Evolutionary conservation across 2,888 invertebrate species (phyloP), one percentile per base, ranked within the genome.

Genomic region (Zhuqinia jingwanae): DNA sequence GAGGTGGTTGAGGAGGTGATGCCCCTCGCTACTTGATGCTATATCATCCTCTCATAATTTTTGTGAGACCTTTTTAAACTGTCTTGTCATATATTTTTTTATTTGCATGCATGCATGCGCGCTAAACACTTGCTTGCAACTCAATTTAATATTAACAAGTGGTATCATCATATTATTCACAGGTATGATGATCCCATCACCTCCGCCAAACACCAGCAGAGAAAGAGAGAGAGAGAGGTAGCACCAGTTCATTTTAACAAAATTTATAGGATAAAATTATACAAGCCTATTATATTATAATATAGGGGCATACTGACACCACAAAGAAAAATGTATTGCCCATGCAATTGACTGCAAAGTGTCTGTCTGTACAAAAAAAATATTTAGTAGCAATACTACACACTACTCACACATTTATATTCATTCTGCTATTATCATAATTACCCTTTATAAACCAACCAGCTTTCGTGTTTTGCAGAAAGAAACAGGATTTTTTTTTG

Each of bases 401-500:
- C n/a, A n/a, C n/a, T n/a, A n/a, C n/a, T n/a, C n/a, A n/a, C n/a
- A n/a, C n/a, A n/a, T 36, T 36, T 47, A 25, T 47, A 30, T 27
- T 8, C 30, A n/a, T 36, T 30, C 30, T 50, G 1, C 22, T 17
- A 60, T 56, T 11, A 80, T 47, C 60, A 70, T 68, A 83, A 83
- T 83, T 76, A 77, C 68, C 83, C 56, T 56, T 27, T 60, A 53
- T 53, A 85, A 45, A 56, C 75, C 65, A 45, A 53, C 70, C 70
- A 17, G 30, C 30, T 56, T 73, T 60, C 45, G 20, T 47, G 36
- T 68, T 65, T 60, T 60, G 30, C 58, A n/a, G n/a, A n/a, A n/a
- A n/a, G n/a, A n/a, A n/a, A n/a, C 15, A 60, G 27, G 56, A 53
- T 65, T 45, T 73, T 70, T 65, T 85, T 79, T 65, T 63, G 75